These are phyloP conservation scores for Conopomorpha cramerella DNA, from an alignment of 1,140 invertebrate species.

Conservation along the genomic window DNA sequence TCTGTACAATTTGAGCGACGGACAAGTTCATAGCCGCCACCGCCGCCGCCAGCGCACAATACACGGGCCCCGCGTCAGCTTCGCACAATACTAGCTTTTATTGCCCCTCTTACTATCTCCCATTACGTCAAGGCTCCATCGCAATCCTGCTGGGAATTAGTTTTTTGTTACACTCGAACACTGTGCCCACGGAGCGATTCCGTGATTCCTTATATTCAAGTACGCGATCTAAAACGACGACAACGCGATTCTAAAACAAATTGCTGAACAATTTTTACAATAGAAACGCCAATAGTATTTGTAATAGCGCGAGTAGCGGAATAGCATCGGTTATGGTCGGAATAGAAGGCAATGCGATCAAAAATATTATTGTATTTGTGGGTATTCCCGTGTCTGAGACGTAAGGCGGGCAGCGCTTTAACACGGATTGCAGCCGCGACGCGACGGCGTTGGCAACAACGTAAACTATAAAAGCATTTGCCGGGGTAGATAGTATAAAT, in stretches of 20 bases:
- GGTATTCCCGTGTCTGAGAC: slow-evolving; percentile 19
- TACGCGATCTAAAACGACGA: no score
- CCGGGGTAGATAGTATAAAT: no score
- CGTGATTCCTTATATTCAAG: no score
- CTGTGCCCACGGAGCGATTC: no score
- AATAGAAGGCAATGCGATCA: slow-evolving; percentile 5
- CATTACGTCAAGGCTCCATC: slow-evolving; percentile 45
- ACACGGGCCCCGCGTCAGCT: slow-evolving; percentile 41
- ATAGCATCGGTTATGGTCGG: not conserved
- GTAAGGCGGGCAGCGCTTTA: slow-evolving; percentile 23
- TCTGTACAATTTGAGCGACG: slow-evolving; percentile 61
- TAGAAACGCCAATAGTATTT: no score
- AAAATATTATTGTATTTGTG: slow-evolving; percentile 39
- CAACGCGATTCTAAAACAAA: no score
- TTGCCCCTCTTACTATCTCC: slow-evolving; percentile 59
- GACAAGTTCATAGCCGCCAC: no score
- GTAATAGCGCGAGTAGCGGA: not conserved
- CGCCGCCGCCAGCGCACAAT: slow-evolving; percentile 53
- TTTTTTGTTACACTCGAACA: slow-evolving; percentile 21
- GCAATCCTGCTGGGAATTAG: slow-evolving; percentile 41
- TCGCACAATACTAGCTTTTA: slow-evolving; percentile 59
- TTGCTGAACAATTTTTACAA: no score
- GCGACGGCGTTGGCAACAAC: slow-evolving; percentile 31
- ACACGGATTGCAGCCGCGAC: slow-evolving; percentile 42
- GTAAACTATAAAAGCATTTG: no score